Conservation (phyloP, 2,888 invertebrate species). For the Euzophera pinguis region DNA sequence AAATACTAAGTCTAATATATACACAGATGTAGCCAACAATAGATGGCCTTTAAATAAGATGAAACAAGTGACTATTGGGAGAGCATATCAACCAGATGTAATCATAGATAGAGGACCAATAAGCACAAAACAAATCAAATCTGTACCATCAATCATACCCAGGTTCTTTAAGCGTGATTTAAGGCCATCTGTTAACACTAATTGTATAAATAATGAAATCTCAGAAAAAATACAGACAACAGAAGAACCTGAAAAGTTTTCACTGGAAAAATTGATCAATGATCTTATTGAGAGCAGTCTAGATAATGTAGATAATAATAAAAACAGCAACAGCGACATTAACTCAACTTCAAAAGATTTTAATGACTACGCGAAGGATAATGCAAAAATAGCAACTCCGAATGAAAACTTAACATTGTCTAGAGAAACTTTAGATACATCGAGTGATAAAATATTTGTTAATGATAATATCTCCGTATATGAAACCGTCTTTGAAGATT, state of each 20-base stretch:
- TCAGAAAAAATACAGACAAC: conserved; percentile 31
- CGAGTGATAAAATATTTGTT: neutral
- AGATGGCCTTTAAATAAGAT: conserved; percentile 44
- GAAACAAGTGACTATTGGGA: neutral
- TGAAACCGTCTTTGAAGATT: neutral
- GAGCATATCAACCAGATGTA: neutral
- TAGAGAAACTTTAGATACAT: neutral
- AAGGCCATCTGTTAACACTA: conserved; percentile 25
- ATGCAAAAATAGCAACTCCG: neutral
- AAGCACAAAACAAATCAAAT: conserved; percentile 18
- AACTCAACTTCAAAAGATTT: conserved; percentile 9
- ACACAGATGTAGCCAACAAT: conserved; percentile 46
- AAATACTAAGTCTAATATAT: conserved; percentile 45
- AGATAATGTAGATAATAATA: conserved; percentile 34
- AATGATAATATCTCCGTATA: neutral
- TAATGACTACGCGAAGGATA: neutral
- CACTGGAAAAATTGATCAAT: conserved; percentile 51
- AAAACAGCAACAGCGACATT: conserved; percentile 19
- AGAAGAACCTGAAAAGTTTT: conserved; percentile 33
- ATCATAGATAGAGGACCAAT: neutral
- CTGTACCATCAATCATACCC: conserved; percentile 21
- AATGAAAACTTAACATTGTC: neutral
- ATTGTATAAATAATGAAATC: conserved; percentile 29
- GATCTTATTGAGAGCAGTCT: conserved; percentile 48
- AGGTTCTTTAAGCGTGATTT: conserved; percentile 54